Evolutionary conservation across 2,888 invertebrate species (phyloP).

Genomic region (Nasonia oneida): DNA sequence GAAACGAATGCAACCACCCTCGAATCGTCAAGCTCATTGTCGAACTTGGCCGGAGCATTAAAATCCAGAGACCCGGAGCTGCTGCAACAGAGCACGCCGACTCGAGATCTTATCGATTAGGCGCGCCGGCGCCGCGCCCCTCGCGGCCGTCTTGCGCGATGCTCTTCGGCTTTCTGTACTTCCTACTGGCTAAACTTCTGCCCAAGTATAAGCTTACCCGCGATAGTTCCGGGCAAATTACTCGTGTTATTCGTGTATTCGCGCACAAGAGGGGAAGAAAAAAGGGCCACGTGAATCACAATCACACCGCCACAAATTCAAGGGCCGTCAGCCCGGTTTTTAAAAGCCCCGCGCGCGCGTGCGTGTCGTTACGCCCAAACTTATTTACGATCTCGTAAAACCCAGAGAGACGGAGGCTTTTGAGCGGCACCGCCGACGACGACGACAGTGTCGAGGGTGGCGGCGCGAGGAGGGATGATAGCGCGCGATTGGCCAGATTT

Average conservation of each 20-base stretch:
- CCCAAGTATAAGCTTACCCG: not conserved
- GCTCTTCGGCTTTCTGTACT: not conserved
- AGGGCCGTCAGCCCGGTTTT: conserved; percentile 27
- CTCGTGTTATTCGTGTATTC: not conserved
- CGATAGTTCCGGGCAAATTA: not conserved
- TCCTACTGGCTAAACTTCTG: too few relatives aligned
- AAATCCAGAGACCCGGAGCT: not conserved
- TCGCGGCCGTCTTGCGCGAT: conserved; percentile 23
- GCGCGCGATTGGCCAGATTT: conserved; percentile 52
- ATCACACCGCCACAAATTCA: conserved; percentile 15
- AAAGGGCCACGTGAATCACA: conserved; percentile 28
- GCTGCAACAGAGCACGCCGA: not conserved
- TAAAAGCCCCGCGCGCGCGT: not conserved
- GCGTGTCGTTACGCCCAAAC: conserved; percentile 58
- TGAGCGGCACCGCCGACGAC: conserved; percentile 41
- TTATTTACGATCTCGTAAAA: conserved; percentile 72
- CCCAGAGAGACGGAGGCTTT: conserved; percentile 17
- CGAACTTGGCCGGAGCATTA: not conserved
- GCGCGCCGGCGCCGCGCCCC: conserved; percentile 2
- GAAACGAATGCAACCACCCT: not conserved
- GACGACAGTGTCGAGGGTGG: conserved; percentile 37
- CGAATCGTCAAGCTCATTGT: not conserved
- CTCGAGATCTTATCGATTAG: conserved; percentile 42
- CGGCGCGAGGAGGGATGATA: conserved; percentile 42
- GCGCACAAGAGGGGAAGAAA: not conserved